Evolutionary conservation across 1,140 invertebrate species (phyloP), one percentile per base, ranked within the genome.

Genomic region (Amphibalanus amphitrite): DNA sequence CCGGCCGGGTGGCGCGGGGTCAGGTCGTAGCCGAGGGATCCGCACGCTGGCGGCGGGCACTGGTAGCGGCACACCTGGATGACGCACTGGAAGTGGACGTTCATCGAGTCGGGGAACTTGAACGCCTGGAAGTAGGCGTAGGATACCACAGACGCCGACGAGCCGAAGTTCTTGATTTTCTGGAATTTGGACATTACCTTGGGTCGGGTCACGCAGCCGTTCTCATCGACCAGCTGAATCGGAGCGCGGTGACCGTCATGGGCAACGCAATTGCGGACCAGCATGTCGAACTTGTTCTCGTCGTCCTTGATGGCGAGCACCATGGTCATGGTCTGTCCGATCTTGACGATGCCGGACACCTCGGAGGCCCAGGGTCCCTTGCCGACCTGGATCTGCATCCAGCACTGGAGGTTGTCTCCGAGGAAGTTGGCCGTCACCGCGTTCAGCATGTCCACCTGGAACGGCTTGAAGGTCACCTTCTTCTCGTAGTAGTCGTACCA

Each of bases 401-500:
- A 95, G 79, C 92, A 95, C 79, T 94, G 92, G 70, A 95, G 82
- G 80, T 95, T 95, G 81, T 95, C 93, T 25, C 93, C 93, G 73
- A 95, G 84, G 84, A 95, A 95, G 82, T 95, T 95, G 28, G 92
- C 92, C 0, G 92, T 93, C 29, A 95, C 92, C 0, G 92, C 92
- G 78, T 95, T 90, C 73, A 95, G 78, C 90, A 93, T 95, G 79
- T 95, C 92, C 28, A 95, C 92, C 75, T 81, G 78, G 86, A 94
- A 95, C 29, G 92, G 92, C 76, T 91, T 83, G 83, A 95, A 95
- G 20, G 92, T 93, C 30, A 95, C 92, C 0, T 91, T 89, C 79
- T 95, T 95, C 80, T 95, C 92, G 78, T 95, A 95, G 80, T 91
- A 95, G 78, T 95, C 92, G 79, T 95, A 94, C 92, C 92, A 95